Percentiles rank a stretch among this genome's conserved stretches.
These are phyloP conservation scores for Scylla paramamosain DNA, from an alignment of 1,140 invertebrate species.

Conservation along the genomic window DNA sequence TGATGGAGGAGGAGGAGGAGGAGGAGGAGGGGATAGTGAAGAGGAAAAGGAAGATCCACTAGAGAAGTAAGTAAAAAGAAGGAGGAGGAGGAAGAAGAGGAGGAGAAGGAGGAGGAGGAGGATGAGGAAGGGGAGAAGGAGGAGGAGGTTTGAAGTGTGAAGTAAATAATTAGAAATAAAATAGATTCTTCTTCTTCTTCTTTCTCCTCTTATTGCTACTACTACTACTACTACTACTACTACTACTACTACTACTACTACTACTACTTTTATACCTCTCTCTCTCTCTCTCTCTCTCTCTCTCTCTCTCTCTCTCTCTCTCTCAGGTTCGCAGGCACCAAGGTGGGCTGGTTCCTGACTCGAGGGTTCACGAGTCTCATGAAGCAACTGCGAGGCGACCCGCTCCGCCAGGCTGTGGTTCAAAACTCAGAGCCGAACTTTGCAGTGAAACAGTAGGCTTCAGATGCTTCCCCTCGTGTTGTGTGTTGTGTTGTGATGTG, in stretches of 20 bases:
- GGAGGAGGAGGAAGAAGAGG: background rate
- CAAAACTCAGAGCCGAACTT: too few relatives aligned
- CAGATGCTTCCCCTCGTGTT: too few relatives aligned
- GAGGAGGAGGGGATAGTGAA: background rate
- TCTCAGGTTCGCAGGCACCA: background rate
- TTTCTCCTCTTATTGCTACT: too few relatives aligned
- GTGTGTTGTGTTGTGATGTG: too few relatives aligned
- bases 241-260: background rate
- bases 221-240: too few relatives aligned
- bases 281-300: conserved; percentile 42
- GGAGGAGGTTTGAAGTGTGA: too few relatives aligned
- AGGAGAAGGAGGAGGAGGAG: too few relatives aligned
- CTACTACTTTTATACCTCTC: background rate
- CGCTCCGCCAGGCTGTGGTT: background rate
- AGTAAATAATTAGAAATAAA: too few relatives aligned
- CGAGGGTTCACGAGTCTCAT: conserved; percentile 2
- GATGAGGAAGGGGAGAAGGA: too few relatives aligned
- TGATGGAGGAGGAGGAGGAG: background rate
- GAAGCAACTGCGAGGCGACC: background rate
- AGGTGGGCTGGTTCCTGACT: conserved; percentile 23
- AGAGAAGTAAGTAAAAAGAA: background rate
- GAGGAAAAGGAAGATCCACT: background rate
- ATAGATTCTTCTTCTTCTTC: too few relatives aligned
- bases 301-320: conserved; percentile 43
- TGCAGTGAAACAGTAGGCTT: too few relatives aligned